phyloP scores from a whole-genome alignment of 1,140 invertebrate genomes.

The Saccostrea glomerata region DNA sequence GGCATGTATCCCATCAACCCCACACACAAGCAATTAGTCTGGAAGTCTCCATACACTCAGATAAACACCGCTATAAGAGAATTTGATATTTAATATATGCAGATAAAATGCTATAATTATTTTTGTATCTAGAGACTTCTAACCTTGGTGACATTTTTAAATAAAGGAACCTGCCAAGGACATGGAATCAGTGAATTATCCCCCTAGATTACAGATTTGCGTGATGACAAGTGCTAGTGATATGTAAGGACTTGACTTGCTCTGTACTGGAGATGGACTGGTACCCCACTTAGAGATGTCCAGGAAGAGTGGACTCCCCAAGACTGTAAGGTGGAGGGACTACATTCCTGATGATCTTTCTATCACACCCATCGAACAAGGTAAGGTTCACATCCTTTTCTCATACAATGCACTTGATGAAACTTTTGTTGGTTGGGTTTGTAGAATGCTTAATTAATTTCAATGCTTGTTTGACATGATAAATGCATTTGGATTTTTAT shows the following conservation, averaged over 20 bases:
- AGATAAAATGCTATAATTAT: slow-evolving; percentile 8
- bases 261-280: background rate
- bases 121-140: background rate
- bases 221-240: background rate
- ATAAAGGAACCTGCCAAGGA: background rate
- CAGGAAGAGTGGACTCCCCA: background rate
- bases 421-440: no score
- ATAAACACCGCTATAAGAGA: slow-evolving; percentile 4
- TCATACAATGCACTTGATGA: no score
- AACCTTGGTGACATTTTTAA: slow-evolving; percentile 3
- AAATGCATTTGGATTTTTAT: background rate
- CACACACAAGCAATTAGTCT: slow-evolving; percentile 17
- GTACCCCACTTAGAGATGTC: slow-evolving; percentile 9
- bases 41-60: slow-evolving; percentile 7
- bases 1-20: background rate
- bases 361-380: background rate
- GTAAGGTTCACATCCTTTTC: background rate
- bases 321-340: background rate
- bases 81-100: background rate
- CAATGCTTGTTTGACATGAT: background rate
- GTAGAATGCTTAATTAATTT: no score
- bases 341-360: background rate
- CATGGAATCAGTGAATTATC: background rate
- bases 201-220: background rate
- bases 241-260: no score